Evolutionary conservation across 2,797 vertebrate species (phyloP), one percentile per base, ranked within the genome.

Genomic region (Eulemur albifrons): DNA sequence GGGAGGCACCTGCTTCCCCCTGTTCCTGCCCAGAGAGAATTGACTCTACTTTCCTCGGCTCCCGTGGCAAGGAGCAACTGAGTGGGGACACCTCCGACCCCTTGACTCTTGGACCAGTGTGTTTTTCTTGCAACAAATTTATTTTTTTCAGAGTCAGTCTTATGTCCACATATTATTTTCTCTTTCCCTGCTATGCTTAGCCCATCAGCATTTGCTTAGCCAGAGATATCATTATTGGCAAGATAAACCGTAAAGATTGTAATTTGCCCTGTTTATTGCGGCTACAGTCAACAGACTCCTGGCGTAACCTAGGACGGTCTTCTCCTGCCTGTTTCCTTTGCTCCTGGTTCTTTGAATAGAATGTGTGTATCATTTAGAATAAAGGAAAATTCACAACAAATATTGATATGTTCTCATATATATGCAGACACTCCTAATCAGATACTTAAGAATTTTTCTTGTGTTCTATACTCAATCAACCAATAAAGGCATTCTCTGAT

Each of bases 291-390:
- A 30, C 17, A 72, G 23, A 76, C 57, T 72, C 45, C 86, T 25
- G 20, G 9, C 0, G 1, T 50, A 43, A n/a, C 50, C 30, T 50
- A 40, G 15, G 18, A 79, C 13, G 4, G 17, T 40, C 45, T 76
- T 65, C 54, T 61, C 40, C 21, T 75, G 7, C 8, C 2, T 35
- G 1, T 76, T 76, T 79, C 45, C 21, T 86, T 92, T 93, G 59
- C 50, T 92, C 45, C 32, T 80, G 38, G n/a, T 54, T 92, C 59
- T 91, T 82, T 63, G 65, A 77, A 17, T 45, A 67, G 83, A 77
- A 79, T 59, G 7, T 23, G 7, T 20, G 76, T 69, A 20, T 92
- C 52, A 81, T 59, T 59, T 70, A 25, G 27, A 84, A 12, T 84
- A 52, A 61, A 91, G 57, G 27, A 30, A 69, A 81, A 48, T 45